Conservation (phyloP, 1,140 invertebrate genomes). For the Philaenus spumarius region DNA sequence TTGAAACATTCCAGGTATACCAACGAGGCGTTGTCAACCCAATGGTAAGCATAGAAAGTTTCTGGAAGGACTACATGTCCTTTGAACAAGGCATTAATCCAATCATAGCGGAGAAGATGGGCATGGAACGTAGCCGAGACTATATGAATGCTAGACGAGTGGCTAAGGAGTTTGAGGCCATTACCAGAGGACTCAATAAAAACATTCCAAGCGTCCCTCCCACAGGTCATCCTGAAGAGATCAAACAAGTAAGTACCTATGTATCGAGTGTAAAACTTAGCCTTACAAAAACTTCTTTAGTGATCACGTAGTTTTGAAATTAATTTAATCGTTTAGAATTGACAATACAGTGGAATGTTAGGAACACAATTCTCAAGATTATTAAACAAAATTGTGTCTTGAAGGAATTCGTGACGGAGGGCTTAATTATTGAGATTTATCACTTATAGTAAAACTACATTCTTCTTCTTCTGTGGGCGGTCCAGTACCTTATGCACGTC, state of each 20-base stretch:
- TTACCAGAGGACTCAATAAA: constrained; percentile 90
- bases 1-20: constrained; percentile 80
- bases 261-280: too few species aligned
- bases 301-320: too few species aligned
- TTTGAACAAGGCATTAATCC: constrained; percentile 94
- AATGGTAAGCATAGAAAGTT: constrained; percentile 93
- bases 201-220: constrained; percentile 93
- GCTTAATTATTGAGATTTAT: too few species aligned
- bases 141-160: constrained; percentile 97
- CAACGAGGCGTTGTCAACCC: constrained; percentile 94
- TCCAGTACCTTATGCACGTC: too few species aligned
- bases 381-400: too few species aligned
- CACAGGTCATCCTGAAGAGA: constrained; percentile 81
- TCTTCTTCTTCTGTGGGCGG: too few species aligned
- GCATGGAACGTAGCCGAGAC: constrained; percentile 82
- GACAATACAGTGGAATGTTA: too few species aligned
- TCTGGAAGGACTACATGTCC: constrained; percentile 94
- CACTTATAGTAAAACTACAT: too few species aligned
- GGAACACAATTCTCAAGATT: too few species aligned
- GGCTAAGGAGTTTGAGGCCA: constrained; percentile 93
- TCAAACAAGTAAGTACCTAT: constrained; percentile 76
- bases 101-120: constrained; percentile 93
- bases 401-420: too few species aligned
- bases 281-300: too few species aligned
- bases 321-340: too few species aligned